Base-by-base conservation (phyloP, 53 echinoderm and acorn worm species). In the Echinometra lucunter region DNA sequence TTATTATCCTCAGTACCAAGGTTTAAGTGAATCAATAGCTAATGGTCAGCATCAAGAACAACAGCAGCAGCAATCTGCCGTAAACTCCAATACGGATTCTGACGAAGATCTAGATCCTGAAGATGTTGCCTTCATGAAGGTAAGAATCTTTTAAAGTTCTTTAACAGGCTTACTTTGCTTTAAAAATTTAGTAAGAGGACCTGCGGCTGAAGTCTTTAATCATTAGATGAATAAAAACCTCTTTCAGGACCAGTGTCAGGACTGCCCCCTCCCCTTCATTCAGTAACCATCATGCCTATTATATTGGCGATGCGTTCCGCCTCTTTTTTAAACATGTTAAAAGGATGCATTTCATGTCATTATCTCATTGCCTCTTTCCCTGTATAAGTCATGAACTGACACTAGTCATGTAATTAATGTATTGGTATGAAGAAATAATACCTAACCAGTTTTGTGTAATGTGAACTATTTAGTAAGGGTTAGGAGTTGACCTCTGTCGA, bases 71-170 rank as follows among this genome's bases (percentile, higher is more conserved):
- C 92, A 69, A 74, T 7, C 70, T 12, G 44, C 42, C 27, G 45
- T 67, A 11, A 44, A 27, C 45, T 92, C 92, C 55, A 82, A 42
- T 57, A 57, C 75, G 37, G 81, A 93, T 75, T 93, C 93, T 4
- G 93, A 93, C 37, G 93, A 93, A 38, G 93, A 93, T 37, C 16
- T 93, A 30, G 93, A 93, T 82, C 80, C 80, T 8, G 42, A 93
- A 13, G 93, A 93, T 57, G 80, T 93, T 23, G 57, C 57, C 7
- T 93, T 28, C 42, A 57, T 93, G 56, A 93, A 58, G 93, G 93
- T 93, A 93, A 81, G 34, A 88, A 25, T 10, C 2, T 44, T 1
- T 6, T 57, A 18, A 57, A 1, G 1, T 57, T 57, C 13, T 16
- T 57, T 8, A n/a, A 16, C 18, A 57, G 57, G 13, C 57, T 18